Conservation (phyloP, 53 echinoderm and acorn worm genomes). For the Arbacia lixula region DNA sequence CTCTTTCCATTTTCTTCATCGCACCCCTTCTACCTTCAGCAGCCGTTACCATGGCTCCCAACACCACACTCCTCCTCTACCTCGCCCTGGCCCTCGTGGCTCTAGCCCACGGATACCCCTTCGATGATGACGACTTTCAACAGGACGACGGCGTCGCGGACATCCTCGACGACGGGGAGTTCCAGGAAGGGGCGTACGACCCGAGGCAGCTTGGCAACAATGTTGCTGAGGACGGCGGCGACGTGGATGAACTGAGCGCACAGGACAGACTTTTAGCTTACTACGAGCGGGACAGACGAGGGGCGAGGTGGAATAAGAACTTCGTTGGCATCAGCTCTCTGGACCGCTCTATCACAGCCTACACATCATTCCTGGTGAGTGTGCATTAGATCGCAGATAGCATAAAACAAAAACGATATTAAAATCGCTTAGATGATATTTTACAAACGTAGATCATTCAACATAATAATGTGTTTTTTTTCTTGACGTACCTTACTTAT, state of each 20-base stretch:
- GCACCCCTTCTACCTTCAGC: too few relatives aligned
- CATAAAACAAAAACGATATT: too few relatives aligned
- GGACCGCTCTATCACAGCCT: slow-evolving; percentile 60
- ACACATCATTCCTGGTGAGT: slow-evolving; percentile 59
- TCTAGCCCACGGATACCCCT: slow-evolving; percentile 19
- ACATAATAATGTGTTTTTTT: too few relatives aligned
- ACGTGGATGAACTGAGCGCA: slow-evolving; percentile 20
- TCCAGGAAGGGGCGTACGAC: neutral
- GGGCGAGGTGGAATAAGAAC: slow-evolving; percentile 70
- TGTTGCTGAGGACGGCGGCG: neutral
- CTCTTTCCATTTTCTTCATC: too few relatives aligned
- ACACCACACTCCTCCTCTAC: slow-evolving; percentile 6
- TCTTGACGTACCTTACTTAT: too few relatives aligned
- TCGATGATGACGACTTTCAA: neutral
- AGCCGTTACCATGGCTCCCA: slow-evolving; percentile 43
- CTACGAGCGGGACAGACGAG: slow-evolving; percentile 54
- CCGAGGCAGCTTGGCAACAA: neutral
- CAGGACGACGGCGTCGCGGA: neutral
- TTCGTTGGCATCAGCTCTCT: slow-evolving; percentile 65
- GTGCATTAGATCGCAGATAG: too few relatives aligned
- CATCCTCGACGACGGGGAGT: neutral
- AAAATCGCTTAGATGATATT: too few relatives aligned
- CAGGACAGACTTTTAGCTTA: slow-evolving; percentile 16
- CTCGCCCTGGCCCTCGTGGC: slow-evolving; percentile 26
- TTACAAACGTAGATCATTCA: too few relatives aligned